Evolutionary conservation across 2,797 vertebrate genomes (phyloP), one percentile per base, ranked within the genome.

Genomic region (Malurus splendens): DNA sequence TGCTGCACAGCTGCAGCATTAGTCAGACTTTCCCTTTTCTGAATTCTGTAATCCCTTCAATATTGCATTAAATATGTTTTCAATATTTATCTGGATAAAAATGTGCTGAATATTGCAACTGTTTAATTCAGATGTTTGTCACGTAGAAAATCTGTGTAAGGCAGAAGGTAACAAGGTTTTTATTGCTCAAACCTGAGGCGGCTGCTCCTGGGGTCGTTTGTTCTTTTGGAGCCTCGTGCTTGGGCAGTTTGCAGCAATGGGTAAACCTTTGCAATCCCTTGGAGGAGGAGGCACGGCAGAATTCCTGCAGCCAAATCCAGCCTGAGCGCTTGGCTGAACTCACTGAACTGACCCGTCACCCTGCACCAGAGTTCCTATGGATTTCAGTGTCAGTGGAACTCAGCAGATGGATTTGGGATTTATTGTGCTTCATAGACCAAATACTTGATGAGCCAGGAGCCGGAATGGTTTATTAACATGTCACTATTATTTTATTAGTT

Each of bases 41-140:
- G 95, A 96, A 96, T 94, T 94, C 95, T 93, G 85, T 96, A 97
- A 97, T 97, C 96, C 95, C 92, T 96, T 95, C 95, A 97, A 96
- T 96, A 96, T 95, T 96, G 95, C 93, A 95, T 96, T 95, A 96
- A 97, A 97, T 97, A 97, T 98, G 98, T 96, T 98, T 98, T 96
- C 97, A 97, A 97, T 98, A 97, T 97, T 96, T 95, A 93, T 96
- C 94, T 97, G 93, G 96, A 97, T 97, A 97, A 97, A 97, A 96
- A 97, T 95, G 59, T 97, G 95, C 95, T 96, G 96, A 98, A 96
- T 96, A 96, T 96, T 97, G 97, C 97, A 97, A 96, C 96, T 93
- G 92, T 97, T 94, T 94, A 90, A 95, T 95, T 95, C 87, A 90
- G 93, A 90, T 96, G 93, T 96, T 96, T 96, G 96, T 97, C 96